These are phyloP conservation scores for Platysteira castanea DNA, from an alignment of 2,113 vertebrate species.

Conservation along the genomic window DNA sequence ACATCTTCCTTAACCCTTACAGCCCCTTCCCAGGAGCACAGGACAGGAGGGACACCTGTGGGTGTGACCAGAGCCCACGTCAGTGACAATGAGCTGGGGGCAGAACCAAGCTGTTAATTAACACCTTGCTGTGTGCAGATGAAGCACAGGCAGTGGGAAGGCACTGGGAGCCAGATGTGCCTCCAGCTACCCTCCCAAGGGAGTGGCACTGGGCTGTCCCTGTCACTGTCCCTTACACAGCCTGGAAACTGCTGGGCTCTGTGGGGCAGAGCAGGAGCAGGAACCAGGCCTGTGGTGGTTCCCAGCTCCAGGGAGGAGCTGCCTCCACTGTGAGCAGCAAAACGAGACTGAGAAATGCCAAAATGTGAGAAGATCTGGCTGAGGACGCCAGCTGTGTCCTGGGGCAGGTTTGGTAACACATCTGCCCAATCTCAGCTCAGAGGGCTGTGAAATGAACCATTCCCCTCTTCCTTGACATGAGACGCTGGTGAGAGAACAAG, in stretches of 20 bases:
- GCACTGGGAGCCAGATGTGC: background rate
- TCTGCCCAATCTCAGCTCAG: background rate
- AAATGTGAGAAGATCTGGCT: background rate
- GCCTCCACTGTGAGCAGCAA: background rate
- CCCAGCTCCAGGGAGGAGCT: background rate
- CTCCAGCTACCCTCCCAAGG: background rate
- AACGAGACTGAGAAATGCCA: background rate
- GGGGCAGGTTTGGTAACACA: background rate
- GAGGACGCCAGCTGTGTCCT: background rate
- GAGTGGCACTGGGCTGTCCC: background rate
- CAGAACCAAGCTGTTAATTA: background rate
- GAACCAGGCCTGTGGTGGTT: accelerated
- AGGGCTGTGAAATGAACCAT: background rate
- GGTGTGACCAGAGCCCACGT: background rate
- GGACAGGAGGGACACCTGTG: background rate
- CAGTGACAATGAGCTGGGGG: background rate
- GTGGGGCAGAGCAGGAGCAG: background rate
- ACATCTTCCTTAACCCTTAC: background rate
- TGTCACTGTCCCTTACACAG: background rate
- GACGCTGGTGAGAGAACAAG: background rate
- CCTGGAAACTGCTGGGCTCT: background rate
- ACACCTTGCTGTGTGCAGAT: background rate
- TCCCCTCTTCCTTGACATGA: background rate
- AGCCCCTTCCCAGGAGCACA: background rate
- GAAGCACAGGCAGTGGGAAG: background rate